Evolutionary conservation across 37 sponge, comb jelly and placozoan genomes (phyloP), one percentile per base, ranked within the genome.

Genomic region (Agelas oroides): DNA sequence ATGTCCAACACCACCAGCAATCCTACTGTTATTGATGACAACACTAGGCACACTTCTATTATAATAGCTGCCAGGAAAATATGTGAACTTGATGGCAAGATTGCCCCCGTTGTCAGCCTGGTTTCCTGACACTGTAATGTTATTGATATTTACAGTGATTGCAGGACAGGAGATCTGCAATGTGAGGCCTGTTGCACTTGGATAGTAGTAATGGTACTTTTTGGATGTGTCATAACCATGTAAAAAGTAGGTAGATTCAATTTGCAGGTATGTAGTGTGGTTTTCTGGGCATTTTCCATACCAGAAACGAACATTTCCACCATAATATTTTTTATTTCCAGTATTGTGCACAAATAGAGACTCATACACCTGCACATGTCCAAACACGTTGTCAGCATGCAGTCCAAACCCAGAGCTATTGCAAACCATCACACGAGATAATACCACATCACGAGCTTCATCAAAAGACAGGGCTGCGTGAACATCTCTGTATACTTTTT

Each of bases 261-360:
- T 25, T 46, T 19, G 5, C 23, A 71, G 53, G 18, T 21, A 27
- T 6, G 53, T 71, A 13, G 37, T 41, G 24, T 20, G 2, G 5
- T 71, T 41, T 38, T 3, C 21, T 38, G 46, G 46, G 15, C 53
- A 38, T 20, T 20, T 16, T 20, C 53, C 15, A 41, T 71, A 41
- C 53, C 73, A 46, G 53, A 71, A 71, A 21, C 73, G 31, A 33
- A 67, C 69, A 67, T 67, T 67, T 27, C 69, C 69, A 32, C 69
- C 69, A 32, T 67, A 71, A 25, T 38, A 19, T 53, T 27, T n/a
- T 20, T 2, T 20, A 3, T 38, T 41, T 20, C 73, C 73, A 16
- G 23, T 41, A 3, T 46, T 71, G 53, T 71, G 13, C n/a, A 71
- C 2, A 23, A 71, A 71, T 14, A 2, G 5, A 5, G 73, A 71